phyloP scores from a whole-genome alignment of 2,888 invertebrate species.

The Phyllotreta cruciferae region DNA sequence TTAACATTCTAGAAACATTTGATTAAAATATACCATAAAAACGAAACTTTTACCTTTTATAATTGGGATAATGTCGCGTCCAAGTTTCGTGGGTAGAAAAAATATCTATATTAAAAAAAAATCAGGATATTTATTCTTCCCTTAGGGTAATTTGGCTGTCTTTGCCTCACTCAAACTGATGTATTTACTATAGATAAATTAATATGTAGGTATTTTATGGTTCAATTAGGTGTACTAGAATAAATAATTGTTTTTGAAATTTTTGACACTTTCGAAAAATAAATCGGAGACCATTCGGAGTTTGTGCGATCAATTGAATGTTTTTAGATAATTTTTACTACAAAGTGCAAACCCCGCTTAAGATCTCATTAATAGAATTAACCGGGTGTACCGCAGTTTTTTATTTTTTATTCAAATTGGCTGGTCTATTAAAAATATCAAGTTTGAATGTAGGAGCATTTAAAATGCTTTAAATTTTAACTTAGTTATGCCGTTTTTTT shows the following conservation, averaged over 20 bases:
- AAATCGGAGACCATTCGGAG: conserved; percentile 1
- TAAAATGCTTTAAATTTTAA: conserved; percentile 16
- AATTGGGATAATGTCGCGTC: conserved; percentile 13
- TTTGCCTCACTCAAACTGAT: conserved; percentile 52
- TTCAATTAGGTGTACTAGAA: conserved; percentile 59
- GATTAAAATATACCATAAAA: too few relatives aligned
- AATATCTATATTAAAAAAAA: conserved; percentile 9
- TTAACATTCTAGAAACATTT: too few relatives aligned
- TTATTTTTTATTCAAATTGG: conserved; percentile 10
- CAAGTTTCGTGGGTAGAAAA: conserved; percentile 16
- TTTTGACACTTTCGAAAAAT: conserved; percentile 31
- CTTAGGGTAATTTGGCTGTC: conserved; percentile 13
- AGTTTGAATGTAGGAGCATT: conserved; percentile 16
- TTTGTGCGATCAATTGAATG: conserved; percentile 7
- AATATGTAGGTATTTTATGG: conserved; percentile 59
- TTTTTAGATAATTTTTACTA: conserved; percentile 17
- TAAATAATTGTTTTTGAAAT: conserved; percentile 45
- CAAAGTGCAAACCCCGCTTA: conserved; percentile 12
- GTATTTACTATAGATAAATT: conserved; percentile 60
- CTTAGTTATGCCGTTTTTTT: not conserved
- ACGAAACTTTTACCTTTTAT: not conserved
- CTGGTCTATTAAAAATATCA: conserved; percentile 23
- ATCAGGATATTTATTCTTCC: conserved; percentile 16
- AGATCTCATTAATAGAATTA: conserved; percentile 16
- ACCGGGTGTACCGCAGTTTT: conserved; percentile 12